These are phyloP conservation scores for Caenorhabditis inopinata DNA, from an alignment of 1,140 invertebrate species.

Conservation along the genomic window DNA sequence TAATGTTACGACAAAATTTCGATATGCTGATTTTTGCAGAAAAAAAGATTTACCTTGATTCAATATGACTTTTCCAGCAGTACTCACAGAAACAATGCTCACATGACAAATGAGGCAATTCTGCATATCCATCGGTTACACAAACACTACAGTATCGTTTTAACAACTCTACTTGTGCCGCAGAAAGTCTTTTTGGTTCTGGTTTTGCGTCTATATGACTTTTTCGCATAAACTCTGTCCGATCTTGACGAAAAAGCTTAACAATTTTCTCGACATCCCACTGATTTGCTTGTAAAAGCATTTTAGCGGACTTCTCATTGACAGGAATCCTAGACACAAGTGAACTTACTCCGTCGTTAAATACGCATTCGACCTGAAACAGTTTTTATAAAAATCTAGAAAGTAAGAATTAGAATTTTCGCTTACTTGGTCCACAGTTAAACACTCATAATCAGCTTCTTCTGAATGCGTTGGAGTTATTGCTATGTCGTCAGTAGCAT, in stretches of 20 bases:
- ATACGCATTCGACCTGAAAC: constrained; percentile 43
- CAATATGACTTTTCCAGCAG: constrained; percentile 42
- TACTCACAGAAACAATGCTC: constrained; percentile 37
- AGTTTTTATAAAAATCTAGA: neutral
- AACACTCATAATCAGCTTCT: constrained; percentile 41
- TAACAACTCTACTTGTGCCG: neutral
- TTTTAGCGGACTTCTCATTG: constrained; percentile 22
- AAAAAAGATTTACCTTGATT: constrained; percentile 28
- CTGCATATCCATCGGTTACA: neutral
- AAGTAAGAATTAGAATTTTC: neutral
- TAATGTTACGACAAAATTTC: too few relatives aligned
- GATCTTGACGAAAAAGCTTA: neutral
- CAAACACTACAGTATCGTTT: constrained; percentile 29
- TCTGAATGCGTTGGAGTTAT: constrained; percentile 22
- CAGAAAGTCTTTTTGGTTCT: neutral
- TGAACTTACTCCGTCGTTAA: constrained; percentile 18
- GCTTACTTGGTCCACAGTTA: constrained; percentile 13
- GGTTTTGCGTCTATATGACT: neutral
- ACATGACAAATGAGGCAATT: constrained; percentile 19
- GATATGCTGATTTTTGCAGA: too few relatives aligned
- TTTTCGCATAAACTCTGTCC: neutral
- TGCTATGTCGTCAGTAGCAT: constrained; percentile 5
- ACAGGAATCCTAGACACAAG: neutral
- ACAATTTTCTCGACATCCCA: constrained; percentile 41
- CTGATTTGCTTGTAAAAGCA: constrained; percentile 30